Evolutionary conservation across 2,888 invertebrate species (phyloP).

Genomic region (Andrena flavipes): DNA sequence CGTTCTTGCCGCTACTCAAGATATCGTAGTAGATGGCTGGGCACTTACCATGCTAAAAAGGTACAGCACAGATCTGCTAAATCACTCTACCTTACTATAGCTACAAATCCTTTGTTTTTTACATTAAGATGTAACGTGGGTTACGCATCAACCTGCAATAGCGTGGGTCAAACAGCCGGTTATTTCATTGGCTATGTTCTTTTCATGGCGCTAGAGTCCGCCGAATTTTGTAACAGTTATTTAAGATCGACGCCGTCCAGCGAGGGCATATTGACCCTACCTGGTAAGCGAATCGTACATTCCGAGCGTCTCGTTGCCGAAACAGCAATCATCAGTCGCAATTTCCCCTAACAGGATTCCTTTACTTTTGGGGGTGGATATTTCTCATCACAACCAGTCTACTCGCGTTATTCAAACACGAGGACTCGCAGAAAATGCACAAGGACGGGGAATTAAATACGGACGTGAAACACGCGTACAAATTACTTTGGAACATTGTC

Average conservation of each 20-base stretch:
- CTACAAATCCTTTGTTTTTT: neutral
- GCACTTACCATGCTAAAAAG: slow-evolving; percentile 99
- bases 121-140: slow-evolving; percentile 90
- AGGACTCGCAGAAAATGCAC: slow-evolving; percentile 85
- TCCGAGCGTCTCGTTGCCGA: neutral
- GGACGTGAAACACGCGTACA: slow-evolving; percentile 91
- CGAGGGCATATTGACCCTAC: slow-evolving; percentile 90
- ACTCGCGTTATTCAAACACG: slow-evolving; percentile 95
- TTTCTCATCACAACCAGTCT: slow-evolving; percentile 96
- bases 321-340: neutral
- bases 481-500: slow-evolving; percentile 92
- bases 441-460: slow-evolving; percentile 83
- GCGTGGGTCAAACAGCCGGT: slow-evolving; percentile 99
- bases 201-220: slow-evolving; percentile 97
- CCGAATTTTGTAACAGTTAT: slow-evolving; percentile 98
- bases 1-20: slow-evolving; percentile 99
- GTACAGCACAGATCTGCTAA: slow-evolving; percentile 83
- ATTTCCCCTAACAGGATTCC: slow-evolving; percentile 88
- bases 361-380: slow-evolving; percentile 97
- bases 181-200: slow-evolving; percentile 98
- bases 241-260: slow-evolving; percentile 90
- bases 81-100: neutral
- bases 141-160: slow-evolving; percentile 99
- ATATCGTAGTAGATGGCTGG: slow-evolving; percentile 99
- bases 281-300: slow-evolving; percentile 81